These are phyloP conservation scores for Nasonovia ribisnigri DNA, from an alignment of 2,888 invertebrate species.

Conservation along the genomic window DNA sequence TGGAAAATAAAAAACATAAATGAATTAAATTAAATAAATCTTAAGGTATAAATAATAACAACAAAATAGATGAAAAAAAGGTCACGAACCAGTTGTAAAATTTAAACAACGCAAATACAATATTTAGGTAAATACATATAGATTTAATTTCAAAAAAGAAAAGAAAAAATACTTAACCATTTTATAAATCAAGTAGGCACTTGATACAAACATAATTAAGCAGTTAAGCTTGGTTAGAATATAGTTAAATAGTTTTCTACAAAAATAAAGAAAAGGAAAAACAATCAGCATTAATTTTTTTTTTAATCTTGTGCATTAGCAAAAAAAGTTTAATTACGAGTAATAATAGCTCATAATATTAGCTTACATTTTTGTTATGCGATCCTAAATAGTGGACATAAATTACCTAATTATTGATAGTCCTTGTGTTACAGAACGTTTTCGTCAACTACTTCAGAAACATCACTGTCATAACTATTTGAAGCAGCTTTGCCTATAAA, in stretches of 20 bases:
- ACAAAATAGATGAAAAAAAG: conserved; percentile 33
- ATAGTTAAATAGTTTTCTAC: conserved; percentile 29
- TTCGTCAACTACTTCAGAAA: conserved; percentile 27
- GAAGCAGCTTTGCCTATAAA: conserved; percentile 26
- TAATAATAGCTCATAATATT: conserved; percentile 30
- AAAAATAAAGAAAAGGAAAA: conserved; percentile 6
- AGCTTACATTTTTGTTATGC: conserved; percentile 34
- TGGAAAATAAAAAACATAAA: conserved; percentile 29
- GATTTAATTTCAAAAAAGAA: conserved; percentile 35
- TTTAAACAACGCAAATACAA: conserved; percentile 46
- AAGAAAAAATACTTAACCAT: conserved; percentile 20
- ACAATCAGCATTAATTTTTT: conserved; percentile 10
- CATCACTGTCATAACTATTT: conserved; percentile 27
- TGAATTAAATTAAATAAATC: conserved; percentile 40
- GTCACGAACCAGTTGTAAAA: conserved; percentile 38
- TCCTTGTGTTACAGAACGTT: neutral
- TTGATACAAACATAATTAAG: conserved; percentile 48
- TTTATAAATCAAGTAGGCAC: conserved; percentile 31
- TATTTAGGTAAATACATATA: conserved; percentile 52
- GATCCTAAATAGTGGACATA: neutral
- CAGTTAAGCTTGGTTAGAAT: conserved; percentile 52
- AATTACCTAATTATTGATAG: conserved; percentile 42
- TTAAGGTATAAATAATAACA: conserved; percentile 59
- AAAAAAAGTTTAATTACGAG: neutral
- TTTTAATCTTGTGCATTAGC: conserved; percentile 31